Conservation (phyloP, 37 sponge, comb jelly and placozoan genomes). For the Amphimedon queenslandica region DNA sequence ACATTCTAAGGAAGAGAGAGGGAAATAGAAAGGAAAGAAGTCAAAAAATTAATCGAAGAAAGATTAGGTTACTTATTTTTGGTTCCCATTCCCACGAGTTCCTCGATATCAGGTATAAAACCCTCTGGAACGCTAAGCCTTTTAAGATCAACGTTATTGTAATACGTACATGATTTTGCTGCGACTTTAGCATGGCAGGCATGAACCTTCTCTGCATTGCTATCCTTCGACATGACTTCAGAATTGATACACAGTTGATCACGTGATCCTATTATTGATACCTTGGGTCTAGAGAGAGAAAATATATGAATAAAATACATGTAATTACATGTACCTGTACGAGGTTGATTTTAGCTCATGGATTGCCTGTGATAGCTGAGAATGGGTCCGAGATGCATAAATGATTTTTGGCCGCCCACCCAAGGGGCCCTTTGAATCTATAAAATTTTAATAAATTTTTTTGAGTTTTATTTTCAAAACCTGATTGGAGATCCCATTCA, state of each 20-base stretch:
- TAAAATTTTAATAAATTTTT: too few relatives aligned
- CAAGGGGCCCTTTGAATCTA: background rate
- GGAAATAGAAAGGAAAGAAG: background rate
- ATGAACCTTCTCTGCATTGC: slow-evolving; percentile 88
- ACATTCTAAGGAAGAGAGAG: slow-evolving; percentile 49
- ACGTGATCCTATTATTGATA: slow-evolving; percentile 91
- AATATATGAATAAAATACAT: too few relatives aligned
- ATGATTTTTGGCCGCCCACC: slow-evolving; percentile 76
- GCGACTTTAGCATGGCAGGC: slow-evolving; percentile 82
- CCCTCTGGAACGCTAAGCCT: too few relatives aligned
- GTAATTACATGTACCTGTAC: too few relatives aligned
- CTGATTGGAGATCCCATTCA: too few relatives aligned
- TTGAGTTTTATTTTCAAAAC: too few relatives aligned
- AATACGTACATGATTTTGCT: slow-evolving; percentile 63
- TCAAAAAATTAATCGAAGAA: background rate
- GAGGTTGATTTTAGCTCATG: slow-evolving; percentile 84
- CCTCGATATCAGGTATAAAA: slow-evolving; percentile 89
- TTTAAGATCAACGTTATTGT: slow-evolving; percentile 76
- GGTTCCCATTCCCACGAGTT: slow-evolving; percentile 58
- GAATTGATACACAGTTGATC: slow-evolving; percentile 96
- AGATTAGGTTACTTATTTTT: slow-evolving; percentile 33
- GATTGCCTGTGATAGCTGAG: slow-evolving; percentile 93
- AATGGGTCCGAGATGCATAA: slow-evolving; percentile 95
- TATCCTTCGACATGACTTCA: slow-evolving; percentile 64
- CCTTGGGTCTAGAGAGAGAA: slow-evolving; percentile 81